Base-by-base conservation (phyloP, 2,113 vertebrate genomes). In the Ursus arctos region DNA sequence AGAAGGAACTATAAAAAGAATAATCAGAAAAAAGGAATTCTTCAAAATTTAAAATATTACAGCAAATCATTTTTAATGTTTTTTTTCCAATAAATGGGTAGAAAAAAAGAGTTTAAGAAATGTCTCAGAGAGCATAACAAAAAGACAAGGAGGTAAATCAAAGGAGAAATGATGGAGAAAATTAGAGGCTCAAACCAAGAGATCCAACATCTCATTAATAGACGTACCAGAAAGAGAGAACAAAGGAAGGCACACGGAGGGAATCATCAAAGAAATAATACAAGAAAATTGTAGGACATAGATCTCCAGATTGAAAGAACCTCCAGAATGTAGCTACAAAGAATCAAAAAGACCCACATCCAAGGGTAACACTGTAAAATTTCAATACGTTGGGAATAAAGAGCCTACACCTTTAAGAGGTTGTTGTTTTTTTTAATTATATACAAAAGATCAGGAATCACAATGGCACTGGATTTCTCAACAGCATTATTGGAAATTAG, bases 211-310 rank as follows among this genome's bases (percentile, higher is more conserved):
- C 77, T 94, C 51, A 91, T 87, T 91, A 59, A 87, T 49, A 43
- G 40, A 47, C 59, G 7, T 47, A 87, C 22, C 31, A 83, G 21
- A 88, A 91, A 87, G 53, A 88, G 22, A 91, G 43, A 59, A 43
- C 51, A 95, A 81, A 89, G n/a, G 61, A 79, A 81, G 51, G 22
- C 51, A 65, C 40, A 0, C 16, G 55, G 51, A 57, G 6, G 3
- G 89, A 97, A 94, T 91, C 43, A 90, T 92, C 51, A 63, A 92
- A 93, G 65, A 97, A 82, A 57, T 96, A 61, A 81, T 74, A 36
- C 36, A 93, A 95, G 55, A 91, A 88, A 93, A 67, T 79, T 81
- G 1, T 33, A 86, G 36, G 7, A 59, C 28, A 55, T 33, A 33
- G 83, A 11, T 83, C 61, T 88, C 86, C 51, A 96, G 81, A 80